Evolutionary conservation across 1,140 invertebrate genomes (phyloP).

Genomic region (Zaprionus gabonicus): DNA sequence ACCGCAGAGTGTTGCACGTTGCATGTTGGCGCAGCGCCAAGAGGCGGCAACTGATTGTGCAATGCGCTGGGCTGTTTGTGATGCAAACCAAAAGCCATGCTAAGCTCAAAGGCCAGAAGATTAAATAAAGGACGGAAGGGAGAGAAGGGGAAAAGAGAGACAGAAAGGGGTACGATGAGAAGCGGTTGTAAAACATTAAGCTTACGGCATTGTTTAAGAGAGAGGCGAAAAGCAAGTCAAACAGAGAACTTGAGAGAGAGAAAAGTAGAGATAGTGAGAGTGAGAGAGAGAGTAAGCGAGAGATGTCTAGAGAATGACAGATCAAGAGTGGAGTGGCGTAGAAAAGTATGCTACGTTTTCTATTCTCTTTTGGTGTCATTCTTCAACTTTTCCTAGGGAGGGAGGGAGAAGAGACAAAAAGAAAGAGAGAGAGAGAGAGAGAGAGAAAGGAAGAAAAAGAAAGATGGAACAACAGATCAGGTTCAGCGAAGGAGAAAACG

Average conservation of each 20-base stretch:
- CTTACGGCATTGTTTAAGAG: background rate
- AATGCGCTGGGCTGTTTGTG: background rate
- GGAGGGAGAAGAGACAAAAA: no score
- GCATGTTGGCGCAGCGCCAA: background rate
- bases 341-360: no score
- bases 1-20: constrained; percentile 3
- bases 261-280: background rate
- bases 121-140: background rate
- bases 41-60: background rate
- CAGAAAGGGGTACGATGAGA: background rate
- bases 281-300: background rate
- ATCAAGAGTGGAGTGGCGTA: background rate
- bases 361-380: background rate
- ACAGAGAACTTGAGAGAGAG: background rate
- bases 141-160: background rate
- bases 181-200: background rate
- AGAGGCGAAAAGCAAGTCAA: background rate
- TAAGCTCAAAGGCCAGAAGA: background rate
- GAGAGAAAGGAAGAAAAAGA: background rate
- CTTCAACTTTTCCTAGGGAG: background rate
- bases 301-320: background rate
- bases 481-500: no score
- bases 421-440: no score
- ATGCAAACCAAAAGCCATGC: constrained; percentile 3
- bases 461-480: no score